A percentile compares a stretch with the other conserved stretches of the same genome.
Conservation (phyloP, 2,113 vertebrate genomes). For the Beaufortia kweichowensis region DNA sequence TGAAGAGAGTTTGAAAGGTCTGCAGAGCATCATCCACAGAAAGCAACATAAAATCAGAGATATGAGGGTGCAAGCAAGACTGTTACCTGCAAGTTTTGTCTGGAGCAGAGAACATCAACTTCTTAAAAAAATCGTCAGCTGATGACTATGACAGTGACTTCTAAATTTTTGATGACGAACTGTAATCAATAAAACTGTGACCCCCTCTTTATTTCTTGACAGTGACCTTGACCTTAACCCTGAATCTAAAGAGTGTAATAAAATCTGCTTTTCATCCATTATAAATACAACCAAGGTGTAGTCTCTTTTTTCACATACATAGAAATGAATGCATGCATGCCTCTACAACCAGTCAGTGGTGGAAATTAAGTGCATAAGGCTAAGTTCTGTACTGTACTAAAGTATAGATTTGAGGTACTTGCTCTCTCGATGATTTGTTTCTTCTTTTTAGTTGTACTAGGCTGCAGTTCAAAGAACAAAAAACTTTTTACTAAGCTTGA, state of each 20-base stretch:
- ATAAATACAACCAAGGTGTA: no score
- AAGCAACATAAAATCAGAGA: not conserved
- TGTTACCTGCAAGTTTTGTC: constrained; percentile 11
- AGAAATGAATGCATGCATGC: not conserved
- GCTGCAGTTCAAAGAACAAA: no score
- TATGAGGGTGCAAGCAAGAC: constrained; percentile 5
- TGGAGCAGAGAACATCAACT: not conserved
- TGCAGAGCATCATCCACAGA: constrained; percentile 2
- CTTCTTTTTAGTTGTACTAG: no score
- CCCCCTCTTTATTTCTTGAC: not conserved
- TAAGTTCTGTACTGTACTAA: no score
- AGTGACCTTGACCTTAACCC: not conserved
- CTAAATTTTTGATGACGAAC: not conserved
- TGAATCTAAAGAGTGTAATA: not conserved
- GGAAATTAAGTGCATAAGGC: no score
- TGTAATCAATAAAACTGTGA: not conserved
- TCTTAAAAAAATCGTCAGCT: not conserved
- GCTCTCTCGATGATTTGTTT: no score
- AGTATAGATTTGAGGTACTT: no score
- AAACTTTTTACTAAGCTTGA: no score
- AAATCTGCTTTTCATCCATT: not conserved
- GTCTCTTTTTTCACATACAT: not conserved
- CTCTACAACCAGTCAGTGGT: not conserved
- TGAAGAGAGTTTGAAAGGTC: constrained; percentile 4
- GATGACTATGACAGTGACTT: constrained; percentile 6